phyloP scores from a whole-genome alignment of 2,888 invertebrate genomes.

The Salticus scenicus region DNA sequence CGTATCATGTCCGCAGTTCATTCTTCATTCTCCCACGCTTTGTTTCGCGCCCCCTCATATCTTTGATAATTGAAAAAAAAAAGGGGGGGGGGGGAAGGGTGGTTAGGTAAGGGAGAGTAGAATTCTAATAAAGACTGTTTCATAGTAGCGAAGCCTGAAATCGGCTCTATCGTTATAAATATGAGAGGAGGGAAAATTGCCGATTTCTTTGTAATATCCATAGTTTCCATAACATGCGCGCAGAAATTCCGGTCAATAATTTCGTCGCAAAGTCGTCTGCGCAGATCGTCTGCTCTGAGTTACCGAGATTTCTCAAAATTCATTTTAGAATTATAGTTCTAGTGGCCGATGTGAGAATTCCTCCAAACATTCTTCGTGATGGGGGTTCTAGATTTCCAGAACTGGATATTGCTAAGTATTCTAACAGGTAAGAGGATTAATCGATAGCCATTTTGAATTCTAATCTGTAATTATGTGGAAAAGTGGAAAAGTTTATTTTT shows the following conservation, averaged over 20 bases:
- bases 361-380: not conserved
- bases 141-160: no score
- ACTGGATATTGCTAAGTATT: not conserved
- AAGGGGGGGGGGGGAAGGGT: no score
- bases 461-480: no score
- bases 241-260: constrained; percentile 5
- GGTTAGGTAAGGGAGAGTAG: no score
- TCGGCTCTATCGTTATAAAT: no score
- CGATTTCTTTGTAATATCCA: no score
- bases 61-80: not conserved
- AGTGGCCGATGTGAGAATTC: not conserved
- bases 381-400: not conserved
- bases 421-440: not conserved
- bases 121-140: no score
- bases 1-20: no score
- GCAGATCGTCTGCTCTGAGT: not conserved
- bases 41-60: not conserved
- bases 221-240: constrained; percentile 21
- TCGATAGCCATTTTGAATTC: no score
- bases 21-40: not conserved
- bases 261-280: constrained; percentile 11
- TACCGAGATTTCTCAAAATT: not conserved
- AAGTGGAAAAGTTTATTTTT: no score
- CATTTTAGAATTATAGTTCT: not conserved
- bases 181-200: no score